Conservation (phyloP, 2,113 vertebrate species). For the Ammodytes marinus region DNA sequence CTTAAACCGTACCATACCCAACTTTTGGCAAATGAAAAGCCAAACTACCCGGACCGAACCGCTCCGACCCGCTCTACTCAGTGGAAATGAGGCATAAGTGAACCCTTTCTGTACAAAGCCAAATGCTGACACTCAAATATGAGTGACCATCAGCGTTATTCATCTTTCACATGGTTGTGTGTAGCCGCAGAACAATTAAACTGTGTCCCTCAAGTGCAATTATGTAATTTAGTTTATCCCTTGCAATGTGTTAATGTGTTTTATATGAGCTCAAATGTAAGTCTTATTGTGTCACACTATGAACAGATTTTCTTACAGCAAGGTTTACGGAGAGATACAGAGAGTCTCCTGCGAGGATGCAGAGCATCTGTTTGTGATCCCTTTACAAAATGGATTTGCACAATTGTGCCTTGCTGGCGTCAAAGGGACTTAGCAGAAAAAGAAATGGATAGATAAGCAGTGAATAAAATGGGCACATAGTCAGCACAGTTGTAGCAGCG, state of each 20-base stretch:
- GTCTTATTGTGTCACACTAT: not conserved
- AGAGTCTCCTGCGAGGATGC: not conserved
- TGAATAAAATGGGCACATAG: slow-evolving; percentile 20
- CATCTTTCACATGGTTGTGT: not conserved
- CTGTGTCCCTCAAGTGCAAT: not conserved
- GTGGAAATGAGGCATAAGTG: no score
- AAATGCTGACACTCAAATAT: not conserved
- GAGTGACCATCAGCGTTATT: not conserved
- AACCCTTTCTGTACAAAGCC: not conserved
- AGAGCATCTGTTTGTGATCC: slow-evolving; percentile 41
- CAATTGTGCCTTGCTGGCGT: slow-evolving; percentile 9
- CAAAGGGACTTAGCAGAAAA: slow-evolving; percentile 16
- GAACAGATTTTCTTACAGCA: slow-evolving; percentile 1
- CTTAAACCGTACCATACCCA: no score
- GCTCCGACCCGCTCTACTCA: no score
- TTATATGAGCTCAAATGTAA: not conserved
- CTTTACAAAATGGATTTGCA: slow-evolving; percentile 38
- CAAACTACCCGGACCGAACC: no score
- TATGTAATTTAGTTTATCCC: not conserved
- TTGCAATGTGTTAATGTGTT: no score
- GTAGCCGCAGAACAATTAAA: not conserved
- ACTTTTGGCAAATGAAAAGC: no score
- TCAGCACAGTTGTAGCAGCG: slow-evolving; percentile 1
- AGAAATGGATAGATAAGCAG: slow-evolving; percentile 23
- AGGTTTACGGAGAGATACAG: slow-evolving; percentile 17